phyloP scores from a whole-genome alignment of 2,797 vertebrate genomes.

The Gobio occitaniae region DNA sequence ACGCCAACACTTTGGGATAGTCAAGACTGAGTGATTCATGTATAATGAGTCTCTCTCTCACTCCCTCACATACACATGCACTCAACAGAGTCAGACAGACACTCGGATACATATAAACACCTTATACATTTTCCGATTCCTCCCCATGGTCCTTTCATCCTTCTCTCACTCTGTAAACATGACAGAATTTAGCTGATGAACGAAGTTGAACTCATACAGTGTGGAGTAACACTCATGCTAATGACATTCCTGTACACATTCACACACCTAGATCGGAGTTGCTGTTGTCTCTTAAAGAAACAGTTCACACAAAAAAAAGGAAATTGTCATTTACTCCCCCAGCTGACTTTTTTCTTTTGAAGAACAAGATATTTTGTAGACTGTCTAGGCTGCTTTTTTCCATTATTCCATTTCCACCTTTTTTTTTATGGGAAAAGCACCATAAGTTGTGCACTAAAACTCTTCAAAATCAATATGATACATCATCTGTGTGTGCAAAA shows the following conservation, averaged over 20 bases:
- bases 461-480: not conserved
- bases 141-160: conserved; percentile 46
- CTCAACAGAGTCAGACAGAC: conserved; percentile 29
- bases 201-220: conserved; percentile 44
- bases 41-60: conserved; percentile 15
- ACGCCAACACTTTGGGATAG: conserved; percentile 7
- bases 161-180: conserved; percentile 39
- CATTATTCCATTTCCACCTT: not conserved
- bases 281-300: conserved; percentile 9
- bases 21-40: conserved; percentile 41
- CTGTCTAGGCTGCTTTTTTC: not conserved
- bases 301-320: not conserved
- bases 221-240: conserved; percentile 36
- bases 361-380: conserved; percentile 2
- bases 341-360: not conserved
- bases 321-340: not conserved
- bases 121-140: conserved; percentile 27
- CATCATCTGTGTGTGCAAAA: not conserved
- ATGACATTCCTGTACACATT: conserved; percentile 31
- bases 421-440: not conserved
- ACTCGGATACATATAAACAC: conserved; percentile 33
- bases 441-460: not conserved
- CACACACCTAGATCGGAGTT: conserved; percentile 18
- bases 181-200: conserved; percentile 44
- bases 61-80: conserved; percentile 27